phyloP scores from a whole-genome alignment of 2,113 vertebrate genomes.

The Sardina pilchardus region DNA sequence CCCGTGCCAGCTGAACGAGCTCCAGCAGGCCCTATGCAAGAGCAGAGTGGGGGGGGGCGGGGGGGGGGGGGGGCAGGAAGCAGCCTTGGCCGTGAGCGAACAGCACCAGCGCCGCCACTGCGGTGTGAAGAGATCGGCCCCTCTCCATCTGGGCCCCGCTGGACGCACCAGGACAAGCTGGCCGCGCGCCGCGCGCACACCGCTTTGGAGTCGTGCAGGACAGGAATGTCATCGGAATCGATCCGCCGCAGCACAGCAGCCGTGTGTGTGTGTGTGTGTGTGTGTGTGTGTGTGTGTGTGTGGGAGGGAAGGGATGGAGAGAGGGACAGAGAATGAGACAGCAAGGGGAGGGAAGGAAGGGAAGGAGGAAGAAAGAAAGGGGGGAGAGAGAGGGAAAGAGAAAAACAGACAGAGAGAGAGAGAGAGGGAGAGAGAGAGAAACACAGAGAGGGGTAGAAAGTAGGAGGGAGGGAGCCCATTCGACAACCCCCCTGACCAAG shows the following conservation, averaged over 20 bases:
- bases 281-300: constrained; percentile 19
- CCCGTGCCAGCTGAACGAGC: background rate
- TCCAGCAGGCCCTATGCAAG: background rate
- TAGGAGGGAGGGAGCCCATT: background rate
- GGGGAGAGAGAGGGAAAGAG: constrained; percentile 6
- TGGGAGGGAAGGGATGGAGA: constrained; percentile 23
- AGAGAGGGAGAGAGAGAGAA: background rate
- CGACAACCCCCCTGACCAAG: background rate
- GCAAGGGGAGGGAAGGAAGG: constrained; percentile 20
- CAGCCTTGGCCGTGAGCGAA: background rate
- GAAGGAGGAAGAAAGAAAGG: background rate
- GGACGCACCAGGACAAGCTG: background rate
- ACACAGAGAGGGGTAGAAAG: background rate
- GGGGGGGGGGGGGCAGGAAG: background rate
- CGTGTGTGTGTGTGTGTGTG: constrained; percentile 26
- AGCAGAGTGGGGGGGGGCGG: background rate
- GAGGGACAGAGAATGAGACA: constrained; percentile 21
- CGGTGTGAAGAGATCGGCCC: background rate
- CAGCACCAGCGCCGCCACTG: too few species aligned
- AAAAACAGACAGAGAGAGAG: background rate
- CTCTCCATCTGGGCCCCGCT: background rate
- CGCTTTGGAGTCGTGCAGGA: background rate
- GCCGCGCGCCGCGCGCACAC: background rate
- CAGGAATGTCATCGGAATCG: background rate
- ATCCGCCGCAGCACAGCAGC: constrained; percentile 24